Conservation (phyloP, 2,797 vertebrate genomes). For the Mastacembelus armatus region DNA sequence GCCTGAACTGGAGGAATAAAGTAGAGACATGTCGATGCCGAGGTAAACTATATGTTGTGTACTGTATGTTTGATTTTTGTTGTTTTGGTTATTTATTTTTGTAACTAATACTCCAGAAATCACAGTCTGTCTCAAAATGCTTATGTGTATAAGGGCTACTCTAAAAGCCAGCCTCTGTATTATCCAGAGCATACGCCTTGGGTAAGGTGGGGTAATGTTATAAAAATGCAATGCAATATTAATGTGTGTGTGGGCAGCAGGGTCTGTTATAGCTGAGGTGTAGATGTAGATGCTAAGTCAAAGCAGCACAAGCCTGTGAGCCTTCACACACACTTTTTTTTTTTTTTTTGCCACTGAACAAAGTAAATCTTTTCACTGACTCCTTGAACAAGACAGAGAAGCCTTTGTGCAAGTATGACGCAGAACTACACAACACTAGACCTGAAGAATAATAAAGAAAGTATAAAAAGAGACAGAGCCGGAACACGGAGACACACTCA, state of each 20-base stretch:
- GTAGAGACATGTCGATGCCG: no score
- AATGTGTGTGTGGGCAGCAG: slow-evolving; percentile 32
- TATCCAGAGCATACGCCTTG: slow-evolving; percentile 24
- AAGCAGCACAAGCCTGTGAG: slow-evolving; percentile 14
- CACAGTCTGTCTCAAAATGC: neutral
- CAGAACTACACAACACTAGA: slow-evolving; percentile 5
- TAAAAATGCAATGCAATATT: slow-evolving; percentile 51
- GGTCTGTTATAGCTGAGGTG: slow-evolving; percentile 34
- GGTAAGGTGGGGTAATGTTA: slow-evolving; percentile 38
- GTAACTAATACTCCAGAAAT: no score
- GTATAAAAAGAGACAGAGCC: slow-evolving; percentile 1
- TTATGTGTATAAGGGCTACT: slow-evolving; percentile 5
- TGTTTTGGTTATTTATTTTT: no score
- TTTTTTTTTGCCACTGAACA: neutral
- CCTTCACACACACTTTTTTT: neutral
- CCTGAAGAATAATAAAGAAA: neutral
- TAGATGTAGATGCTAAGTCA: slow-evolving; percentile 21
- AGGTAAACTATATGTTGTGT: no score
- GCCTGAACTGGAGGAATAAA: no score
- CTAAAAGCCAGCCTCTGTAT: slow-evolving; percentile 4
- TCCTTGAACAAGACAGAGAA: neutral
- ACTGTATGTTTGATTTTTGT: no score
- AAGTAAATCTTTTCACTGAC: neutral
- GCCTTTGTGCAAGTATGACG: neutral
- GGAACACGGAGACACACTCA: slow-evolving; percentile 12